These are phyloP conservation scores for Metellina segmentata DNA, from an alignment of 2,888 invertebrate genomes.

Conservation along the genomic window DNA sequence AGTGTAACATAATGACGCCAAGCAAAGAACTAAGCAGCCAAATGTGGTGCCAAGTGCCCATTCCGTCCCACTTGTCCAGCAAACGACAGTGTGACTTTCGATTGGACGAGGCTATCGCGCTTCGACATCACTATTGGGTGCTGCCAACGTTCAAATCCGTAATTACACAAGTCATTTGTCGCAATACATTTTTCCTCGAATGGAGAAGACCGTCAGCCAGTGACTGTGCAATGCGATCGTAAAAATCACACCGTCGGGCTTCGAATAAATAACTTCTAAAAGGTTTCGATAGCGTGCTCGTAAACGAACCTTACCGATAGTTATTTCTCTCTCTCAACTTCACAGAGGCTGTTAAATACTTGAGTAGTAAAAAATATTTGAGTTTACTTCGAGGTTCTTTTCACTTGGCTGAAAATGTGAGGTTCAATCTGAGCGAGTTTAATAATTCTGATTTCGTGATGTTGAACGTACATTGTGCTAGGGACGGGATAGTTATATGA, in stretches of 20 bases:
- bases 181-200: conserved; percentile 72
- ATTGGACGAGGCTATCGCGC: conserved; percentile 52
- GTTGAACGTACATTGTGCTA: too few relatives aligned
- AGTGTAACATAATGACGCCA: conserved; percentile 15
- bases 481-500: too few relatives aligned
- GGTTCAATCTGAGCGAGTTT: too few relatives aligned
- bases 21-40: conserved; percentile 30
- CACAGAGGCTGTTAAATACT: neutral
- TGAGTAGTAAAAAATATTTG: neutral
- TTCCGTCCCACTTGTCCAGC: conserved; percentile 69
- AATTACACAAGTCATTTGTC: conserved; percentile 72
- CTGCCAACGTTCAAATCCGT: conserved; percentile 56
- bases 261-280: conserved; percentile 45
- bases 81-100: conserved; percentile 50
- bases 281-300: conserved; percentile 27
- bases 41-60: conserved; percentile 20
- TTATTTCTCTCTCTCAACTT: neutral
- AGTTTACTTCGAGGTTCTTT: too few relatives aligned
- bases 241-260: conserved; percentile 57
- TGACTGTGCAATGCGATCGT: conserved; percentile 32
- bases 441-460: too few relatives aligned
- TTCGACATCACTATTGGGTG: conserved; percentile 71
- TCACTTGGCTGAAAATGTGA: too few relatives aligned
- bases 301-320: conserved; percentile 1
- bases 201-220: conserved; percentile 12